These are phyloP conservation scores for Pandemis corylana DNA, from an alignment of 2,888 invertebrate genomes.

Conservation along the genomic window DNA sequence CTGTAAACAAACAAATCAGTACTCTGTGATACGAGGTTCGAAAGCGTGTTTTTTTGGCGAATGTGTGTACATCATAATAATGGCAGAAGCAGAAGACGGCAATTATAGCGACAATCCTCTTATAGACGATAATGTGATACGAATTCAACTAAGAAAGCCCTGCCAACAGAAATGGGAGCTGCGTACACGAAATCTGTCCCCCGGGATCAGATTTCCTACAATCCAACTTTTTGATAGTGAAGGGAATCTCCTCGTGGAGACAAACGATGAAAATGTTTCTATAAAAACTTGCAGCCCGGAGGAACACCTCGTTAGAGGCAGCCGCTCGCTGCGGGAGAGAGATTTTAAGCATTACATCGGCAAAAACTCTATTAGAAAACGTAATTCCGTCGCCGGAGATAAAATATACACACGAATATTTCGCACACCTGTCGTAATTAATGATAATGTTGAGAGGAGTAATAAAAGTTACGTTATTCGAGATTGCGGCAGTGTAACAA, in stretches of 20 bases:
- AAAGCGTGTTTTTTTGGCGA: constrained; percentile 44
- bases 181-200: constrained; percentile 86
- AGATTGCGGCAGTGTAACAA: constrained; percentile 64
- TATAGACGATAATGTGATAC: constrained; percentile 84
- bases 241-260: constrained; percentile 86
- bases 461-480: constrained; percentile 61
- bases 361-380: constrained; percentile 69
- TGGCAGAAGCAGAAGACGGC: constrained; percentile 68
- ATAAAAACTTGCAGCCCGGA: constrained; percentile 76
- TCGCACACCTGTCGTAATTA: constrained; percentile 55
- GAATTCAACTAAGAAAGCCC: constrained; percentile 86
- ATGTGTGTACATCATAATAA: constrained; percentile 55
- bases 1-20: constrained; percentile 81
- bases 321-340: constrained; percentile 72
- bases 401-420: constrained; percentile 77
- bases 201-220: constrained; percentile 84
- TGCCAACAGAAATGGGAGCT: constrained; percentile 87
- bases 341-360: constrained; percentile 72
- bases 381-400: constrained; percentile 76
- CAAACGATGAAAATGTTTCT: constrained; percentile 83
- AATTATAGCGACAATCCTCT: constrained; percentile 78
- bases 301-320: constrained; percentile 60
- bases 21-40: constrained; percentile 56
- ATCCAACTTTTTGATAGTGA: constrained; percentile 87
- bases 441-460: constrained; percentile 52